These are phyloP conservation scores for Embiotoca jacksoni DNA, from an alignment of 2,113 vertebrate species.

Conservation along the genomic window DNA sequence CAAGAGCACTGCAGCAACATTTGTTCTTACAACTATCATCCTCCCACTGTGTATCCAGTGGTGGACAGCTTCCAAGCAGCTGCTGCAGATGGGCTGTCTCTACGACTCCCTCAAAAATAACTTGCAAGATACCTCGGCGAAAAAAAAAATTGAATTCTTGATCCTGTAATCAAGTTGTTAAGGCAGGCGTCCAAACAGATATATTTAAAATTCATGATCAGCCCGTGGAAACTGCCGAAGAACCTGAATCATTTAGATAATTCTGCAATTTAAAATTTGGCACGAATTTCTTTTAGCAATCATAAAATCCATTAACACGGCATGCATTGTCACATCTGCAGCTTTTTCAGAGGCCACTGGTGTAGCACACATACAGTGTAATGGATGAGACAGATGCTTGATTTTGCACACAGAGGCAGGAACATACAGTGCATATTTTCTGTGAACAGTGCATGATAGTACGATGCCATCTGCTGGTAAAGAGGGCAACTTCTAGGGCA, in stretches of 20 bases:
- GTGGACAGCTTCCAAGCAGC: slow-evolving; percentile 56
- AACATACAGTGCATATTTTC: not conserved
- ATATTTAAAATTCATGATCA: slow-evolving; percentile 50
- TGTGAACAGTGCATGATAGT: slow-evolving; percentile 40
- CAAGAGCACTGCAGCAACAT: slow-evolving; percentile 48
- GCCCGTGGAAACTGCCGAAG: too few relatives aligned
- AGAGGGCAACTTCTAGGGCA: not conserved
- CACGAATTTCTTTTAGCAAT: slow-evolving; percentile 1
- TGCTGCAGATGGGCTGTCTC: slow-evolving; percentile 49
- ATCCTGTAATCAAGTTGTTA: not conserved
- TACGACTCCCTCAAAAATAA: slow-evolving; percentile 33
- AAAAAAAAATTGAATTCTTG: slow-evolving; percentile 1
- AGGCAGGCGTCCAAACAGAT: not conserved
- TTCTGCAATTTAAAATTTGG: slow-evolving; percentile 22
- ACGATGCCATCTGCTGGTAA: slow-evolving; percentile 78
- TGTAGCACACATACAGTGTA: slow-evolving; percentile 9
- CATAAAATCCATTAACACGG: slow-evolving; percentile 34
- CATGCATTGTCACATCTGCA: slow-evolving; percentile 37
- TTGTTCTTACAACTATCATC: slow-evolving; percentile 51
- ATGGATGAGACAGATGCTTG: slow-evolving; percentile 1
- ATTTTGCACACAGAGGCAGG: slow-evolving; percentile 18
- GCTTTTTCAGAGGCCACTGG: slow-evolving; percentile 38
- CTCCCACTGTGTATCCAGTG: slow-evolving; percentile 41
- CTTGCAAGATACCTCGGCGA: not conserved
- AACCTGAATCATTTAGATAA: not conserved